Evolutionary conservation across 1,140 invertebrate species (phyloP).

Genomic region (Aplysia californica): DNA sequence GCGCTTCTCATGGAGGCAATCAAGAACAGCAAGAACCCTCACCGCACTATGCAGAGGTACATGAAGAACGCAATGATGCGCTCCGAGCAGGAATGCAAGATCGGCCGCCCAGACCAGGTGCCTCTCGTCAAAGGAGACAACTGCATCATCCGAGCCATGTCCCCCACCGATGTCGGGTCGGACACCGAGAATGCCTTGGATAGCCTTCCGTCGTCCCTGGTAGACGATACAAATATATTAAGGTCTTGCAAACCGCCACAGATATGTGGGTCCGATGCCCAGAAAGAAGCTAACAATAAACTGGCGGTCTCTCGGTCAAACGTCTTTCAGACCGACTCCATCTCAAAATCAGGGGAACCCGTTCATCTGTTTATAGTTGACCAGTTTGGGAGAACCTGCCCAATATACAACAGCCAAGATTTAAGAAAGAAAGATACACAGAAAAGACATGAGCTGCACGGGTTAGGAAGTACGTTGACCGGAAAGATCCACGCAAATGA

Average conservation of each 20-base stretch:
- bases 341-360: not conserved
- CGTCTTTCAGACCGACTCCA: not conserved
- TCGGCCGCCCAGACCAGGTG: not conserved
- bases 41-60: constrained; percentile 31
- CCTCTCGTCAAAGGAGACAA: not conserved
- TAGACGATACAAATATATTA: not conserved
- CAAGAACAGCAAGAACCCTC: constrained; percentile 39
- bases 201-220: not conserved
- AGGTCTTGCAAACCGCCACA: not conserved
- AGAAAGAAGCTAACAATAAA: not conserved
- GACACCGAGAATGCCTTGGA: not conserved
- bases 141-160: not conserved
- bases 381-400: no score
- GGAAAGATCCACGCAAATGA: not conserved
- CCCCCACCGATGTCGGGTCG: not conserved
- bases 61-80: constrained; percentile 24
- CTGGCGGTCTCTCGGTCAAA: not conserved
- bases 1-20: constrained; percentile 41
- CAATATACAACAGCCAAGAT: no score
- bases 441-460: no score
- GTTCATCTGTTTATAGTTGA: no score
- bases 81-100: not conserved
- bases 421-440: no score
- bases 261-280: not conserved
- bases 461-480: not conserved